Evolutionary conservation across 2,113 vertebrate species (phyloP).

Genomic region (Cyanoderma ruficeps): DNA sequence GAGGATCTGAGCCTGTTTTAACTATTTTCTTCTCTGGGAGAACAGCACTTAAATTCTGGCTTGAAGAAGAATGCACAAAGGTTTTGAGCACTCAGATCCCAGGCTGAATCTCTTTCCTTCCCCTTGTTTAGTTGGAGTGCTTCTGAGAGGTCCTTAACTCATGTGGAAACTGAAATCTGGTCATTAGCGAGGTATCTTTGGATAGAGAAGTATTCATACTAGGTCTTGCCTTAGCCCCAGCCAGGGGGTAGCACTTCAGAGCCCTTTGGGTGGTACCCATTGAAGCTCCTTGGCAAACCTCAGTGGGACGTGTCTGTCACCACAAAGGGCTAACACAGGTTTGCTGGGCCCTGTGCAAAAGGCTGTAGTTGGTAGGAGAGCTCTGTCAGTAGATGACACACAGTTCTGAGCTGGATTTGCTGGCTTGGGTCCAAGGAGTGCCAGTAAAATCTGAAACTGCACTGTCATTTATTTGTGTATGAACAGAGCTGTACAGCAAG

Average conservation of each 20-base stretch:
- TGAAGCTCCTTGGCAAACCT: not conserved
- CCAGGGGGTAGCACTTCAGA: not conserved
- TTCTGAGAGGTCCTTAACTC: not conserved
- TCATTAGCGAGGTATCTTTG: rapidly evolving
- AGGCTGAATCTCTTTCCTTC: not conserved
- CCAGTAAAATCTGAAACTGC: not conserved
- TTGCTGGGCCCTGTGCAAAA: not conserved
- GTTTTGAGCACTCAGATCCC: not conserved
- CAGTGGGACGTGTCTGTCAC: rapidly evolving
- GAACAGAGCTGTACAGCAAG: not conserved
- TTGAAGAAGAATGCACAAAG: not conserved
- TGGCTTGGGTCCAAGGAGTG: not conserved
- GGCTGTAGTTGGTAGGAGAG: not conserved
- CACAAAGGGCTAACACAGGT: not conserved
- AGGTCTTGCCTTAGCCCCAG: not conserved
- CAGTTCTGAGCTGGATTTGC: not conserved
- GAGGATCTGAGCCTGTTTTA: not conserved
- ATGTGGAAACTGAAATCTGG: not conserved
- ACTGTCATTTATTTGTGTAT: not conserved
- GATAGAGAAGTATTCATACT: not conserved
- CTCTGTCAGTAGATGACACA: not conserved
- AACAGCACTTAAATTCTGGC: not conserved
- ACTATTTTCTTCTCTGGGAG: not conserved
- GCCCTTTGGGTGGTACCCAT: not conserved
- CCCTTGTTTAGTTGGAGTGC: not conserved